A percentile compares a stretch with the other conserved stretches of the same genome.
Evolutionary conservation across 2,113 vertebrate species (phyloP).

Genomic region (Lampris megalopsis): DNA sequence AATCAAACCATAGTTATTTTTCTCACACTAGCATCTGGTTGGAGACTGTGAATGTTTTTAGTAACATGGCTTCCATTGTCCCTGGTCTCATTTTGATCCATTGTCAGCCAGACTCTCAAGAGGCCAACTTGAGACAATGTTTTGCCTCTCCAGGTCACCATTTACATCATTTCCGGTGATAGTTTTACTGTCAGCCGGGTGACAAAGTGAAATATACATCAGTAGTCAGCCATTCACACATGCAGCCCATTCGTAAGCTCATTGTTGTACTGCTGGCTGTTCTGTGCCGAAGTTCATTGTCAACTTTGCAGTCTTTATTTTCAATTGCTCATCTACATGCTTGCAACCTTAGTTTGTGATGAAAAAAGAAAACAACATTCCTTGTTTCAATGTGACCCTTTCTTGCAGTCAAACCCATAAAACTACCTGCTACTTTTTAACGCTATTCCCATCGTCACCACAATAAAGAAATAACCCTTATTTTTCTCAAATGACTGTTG

Average conservation of each 20-base stretch:
- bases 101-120: constrained; percentile 81
- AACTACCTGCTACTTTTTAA: constrained; percentile 57
- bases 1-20: constrained; percentile 72
- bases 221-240: constrained; percentile 60
- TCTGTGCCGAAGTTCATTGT: constrained; percentile 53
- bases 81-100: constrained; percentile 81
- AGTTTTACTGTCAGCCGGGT: constrained; percentile 58
- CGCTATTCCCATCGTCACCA: constrained; percentile 26
- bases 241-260: constrained; percentile 38
- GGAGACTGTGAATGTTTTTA: constrained; percentile 70
- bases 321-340: constrained; percentile 60
- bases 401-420: constrained; percentile 24
- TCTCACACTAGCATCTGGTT: constrained; percentile 75
- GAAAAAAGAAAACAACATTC: constrained; percentile 44
- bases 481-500: constrained; percentile 35
- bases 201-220: constrained; percentile 69
- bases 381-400: constrained; percentile 15
- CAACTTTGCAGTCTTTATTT: constrained; percentile 56
- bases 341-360: constrained; percentile 27
- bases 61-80: constrained; percentile 84
- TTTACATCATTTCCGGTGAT: constrained; percentile 83
- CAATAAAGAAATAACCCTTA: constrained; percentile 12
- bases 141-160: constrained; percentile 69
- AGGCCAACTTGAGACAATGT: constrained; percentile 74
- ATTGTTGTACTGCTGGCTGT: constrained; percentile 51